These are phyloP conservation scores for Lasius fuliginosus DNA, from an alignment of 2,888 invertebrate species.

Conservation along the genomic window DNA sequence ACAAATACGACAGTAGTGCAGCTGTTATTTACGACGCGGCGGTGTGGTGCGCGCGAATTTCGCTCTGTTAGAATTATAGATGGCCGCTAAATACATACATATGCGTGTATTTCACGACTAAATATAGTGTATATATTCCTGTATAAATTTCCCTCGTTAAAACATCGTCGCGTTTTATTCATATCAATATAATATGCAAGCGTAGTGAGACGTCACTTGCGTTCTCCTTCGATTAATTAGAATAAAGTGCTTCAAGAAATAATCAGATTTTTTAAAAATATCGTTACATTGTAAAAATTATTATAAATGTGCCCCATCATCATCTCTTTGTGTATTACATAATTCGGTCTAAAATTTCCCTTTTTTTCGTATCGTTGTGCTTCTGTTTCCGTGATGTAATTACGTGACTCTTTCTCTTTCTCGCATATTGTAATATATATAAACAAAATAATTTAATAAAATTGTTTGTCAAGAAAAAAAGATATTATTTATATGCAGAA, in stretches of 20 bases:
- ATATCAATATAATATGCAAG: slow-evolving; percentile 27
- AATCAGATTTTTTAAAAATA: background rate
- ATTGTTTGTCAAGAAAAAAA: background rate
- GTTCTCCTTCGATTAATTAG: slow-evolving; percentile 1
- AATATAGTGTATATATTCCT: background rate
- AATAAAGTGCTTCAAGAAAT: slow-evolving; percentile 2
- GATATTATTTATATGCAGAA: background rate
- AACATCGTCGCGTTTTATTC: slow-evolving; percentile 43
- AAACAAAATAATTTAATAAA: slow-evolving; percentile 1
- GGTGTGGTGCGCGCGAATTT: background rate
- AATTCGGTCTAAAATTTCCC: background rate
- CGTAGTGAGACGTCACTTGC: background rate
- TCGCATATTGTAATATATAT: background rate
- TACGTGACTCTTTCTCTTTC: background rate
- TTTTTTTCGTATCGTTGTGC: background rate
- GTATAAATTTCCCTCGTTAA: slow-evolving; percentile 29
- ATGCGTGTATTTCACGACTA: background rate
- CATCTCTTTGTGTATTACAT: no score
- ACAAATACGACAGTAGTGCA: slow-evolving; percentile 44
- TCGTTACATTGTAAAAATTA: background rate
- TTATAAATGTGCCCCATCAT: no score
- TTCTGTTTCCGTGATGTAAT: background rate
- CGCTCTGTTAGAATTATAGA: slow-evolving; percentile 43
- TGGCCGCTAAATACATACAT: background rate
- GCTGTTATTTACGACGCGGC: slow-evolving; percentile 45